Conservation (phyloP, 2,888 invertebrate genomes). For the Agrochola lota region DNA sequence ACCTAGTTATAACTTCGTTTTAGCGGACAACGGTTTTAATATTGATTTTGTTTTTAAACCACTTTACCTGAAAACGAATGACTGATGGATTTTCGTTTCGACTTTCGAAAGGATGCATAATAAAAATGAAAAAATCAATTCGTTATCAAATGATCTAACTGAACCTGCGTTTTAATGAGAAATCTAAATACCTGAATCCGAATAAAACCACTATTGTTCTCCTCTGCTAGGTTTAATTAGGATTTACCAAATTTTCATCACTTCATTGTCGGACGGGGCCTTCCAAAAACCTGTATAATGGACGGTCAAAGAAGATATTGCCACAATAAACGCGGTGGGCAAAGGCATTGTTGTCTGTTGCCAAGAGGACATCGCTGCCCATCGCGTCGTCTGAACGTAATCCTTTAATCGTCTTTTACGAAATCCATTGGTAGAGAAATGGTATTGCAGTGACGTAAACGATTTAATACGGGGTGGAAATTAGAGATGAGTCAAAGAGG, state of each 20-base stretch:
- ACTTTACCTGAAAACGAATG: neutral
- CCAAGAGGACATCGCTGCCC: neutral
- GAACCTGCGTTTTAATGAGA: neutral
- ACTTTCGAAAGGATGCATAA: neutral
- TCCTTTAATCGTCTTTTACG: constrained; percentile 16
- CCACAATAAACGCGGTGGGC: neutral
- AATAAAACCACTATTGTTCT: neutral
- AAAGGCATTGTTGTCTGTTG: constrained; percentile 11
- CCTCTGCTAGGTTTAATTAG: neutral
- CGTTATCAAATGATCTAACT: neutral
- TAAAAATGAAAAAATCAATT: no score
- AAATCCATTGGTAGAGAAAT: neutral
- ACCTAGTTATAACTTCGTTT: neutral
- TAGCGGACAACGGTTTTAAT: neutral
- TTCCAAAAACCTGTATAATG: neutral
- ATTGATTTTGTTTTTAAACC: neutral
- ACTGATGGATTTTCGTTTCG: neutral
- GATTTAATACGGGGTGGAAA: neutral
- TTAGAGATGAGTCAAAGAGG: neutral
- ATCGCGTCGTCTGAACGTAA: neutral
- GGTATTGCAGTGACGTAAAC: neutral
- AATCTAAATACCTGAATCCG: no score
- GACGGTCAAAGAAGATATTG: neutral
- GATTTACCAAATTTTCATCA: constrained; percentile 11
- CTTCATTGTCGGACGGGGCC: neutral